Evolutionary conservation across 2,113 vertebrate genomes (phyloP).

Genomic region (Protomyctophum bolini): DNA sequence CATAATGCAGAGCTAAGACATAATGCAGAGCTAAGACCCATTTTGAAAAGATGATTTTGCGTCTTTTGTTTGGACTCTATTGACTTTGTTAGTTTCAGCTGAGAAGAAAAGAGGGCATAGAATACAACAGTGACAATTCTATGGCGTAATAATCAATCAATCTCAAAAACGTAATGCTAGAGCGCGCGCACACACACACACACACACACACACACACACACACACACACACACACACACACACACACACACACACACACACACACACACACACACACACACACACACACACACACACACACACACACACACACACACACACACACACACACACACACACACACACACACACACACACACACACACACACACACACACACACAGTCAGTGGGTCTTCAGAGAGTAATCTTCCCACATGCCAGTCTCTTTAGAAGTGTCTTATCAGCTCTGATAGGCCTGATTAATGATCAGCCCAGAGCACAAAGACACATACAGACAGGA

Average conservation of each 20-base stretch:
- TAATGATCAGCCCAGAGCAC: slow-evolving; percentile 64
- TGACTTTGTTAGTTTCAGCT: slow-evolving; percentile 45
- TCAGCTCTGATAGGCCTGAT: slow-evolving; percentile 62
- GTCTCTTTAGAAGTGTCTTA: slow-evolving; percentile 59
- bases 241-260: slow-evolving; percentile 15
- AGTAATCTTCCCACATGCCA: slow-evolving; percentile 35
- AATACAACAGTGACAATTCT: slow-evolving; percentile 54
- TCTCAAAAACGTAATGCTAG: slow-evolving; percentile 40
- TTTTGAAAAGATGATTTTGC: too few species aligned
- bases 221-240: slow-evolving; percentile 11
- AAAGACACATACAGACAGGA: slow-evolving; percentile 58
- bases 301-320: not conserved
- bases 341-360: not conserved
- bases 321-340: not conserved
- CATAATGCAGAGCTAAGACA: too few species aligned
- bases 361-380: not conserved
- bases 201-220: slow-evolving; percentile 13
- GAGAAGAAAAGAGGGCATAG: slow-evolving; percentile 60
- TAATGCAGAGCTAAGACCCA: too few species aligned
- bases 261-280: slow-evolving; percentile 3
- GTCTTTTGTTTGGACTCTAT: slow-evolving; percentile 3
- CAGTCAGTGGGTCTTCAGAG: slow-evolving; percentile 18
- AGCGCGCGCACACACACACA: slow-evolving; percentile 6
- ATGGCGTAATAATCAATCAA: slow-evolving; percentile 58
- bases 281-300: not conserved